These are phyloP conservation scores for Archips crataeganus DNA, from an alignment of 2,888 invertebrate species.

Conservation along the genomic window DNA sequence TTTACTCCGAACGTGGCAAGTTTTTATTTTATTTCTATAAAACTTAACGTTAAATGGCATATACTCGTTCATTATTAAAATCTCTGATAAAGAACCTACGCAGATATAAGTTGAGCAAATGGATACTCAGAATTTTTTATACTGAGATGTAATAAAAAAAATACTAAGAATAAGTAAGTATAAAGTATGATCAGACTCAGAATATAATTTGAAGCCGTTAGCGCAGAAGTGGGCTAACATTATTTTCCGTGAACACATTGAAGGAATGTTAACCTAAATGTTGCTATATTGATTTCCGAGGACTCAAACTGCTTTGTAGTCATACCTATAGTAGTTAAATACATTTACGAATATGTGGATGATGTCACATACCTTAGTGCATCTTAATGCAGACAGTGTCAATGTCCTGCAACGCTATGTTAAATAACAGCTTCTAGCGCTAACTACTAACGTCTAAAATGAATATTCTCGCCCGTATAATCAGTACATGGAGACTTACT, in stretches of 20 bases:
- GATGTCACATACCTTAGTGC: neutral
- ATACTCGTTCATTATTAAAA: constrained; percentile 10
- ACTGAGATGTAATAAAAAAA: neutral
- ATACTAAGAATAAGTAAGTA: neutral
- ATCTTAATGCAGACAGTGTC: constrained; percentile 11
- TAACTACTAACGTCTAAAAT: constrained; percentile 19
- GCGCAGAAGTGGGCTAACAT: neutral
- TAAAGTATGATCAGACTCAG: neutral
- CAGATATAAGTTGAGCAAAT: neutral
- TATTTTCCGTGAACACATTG: no score
- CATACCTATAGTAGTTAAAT: neutral
- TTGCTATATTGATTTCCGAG: neutral
- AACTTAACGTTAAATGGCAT: neutral
- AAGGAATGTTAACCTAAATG: neutral
- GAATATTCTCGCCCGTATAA: constrained; percentile 31
- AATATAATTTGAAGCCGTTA: neutral
- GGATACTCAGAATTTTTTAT: neutral
- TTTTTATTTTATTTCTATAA: constrained; percentile 12
- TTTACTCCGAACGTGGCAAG: constrained; percentile 19
- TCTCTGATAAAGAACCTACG: constrained; percentile 6
- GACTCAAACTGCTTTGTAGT: no score
- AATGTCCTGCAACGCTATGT: constrained; percentile 35
- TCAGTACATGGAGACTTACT: neutral
- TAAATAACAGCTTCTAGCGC: constrained; percentile 18
- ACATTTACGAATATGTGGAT: neutral